Evolutionary conservation across 2,113 vertebrate genomes (phyloP), one percentile per base, ranked within the genome.

Genomic region (Alaudala cheleensis): DNA sequence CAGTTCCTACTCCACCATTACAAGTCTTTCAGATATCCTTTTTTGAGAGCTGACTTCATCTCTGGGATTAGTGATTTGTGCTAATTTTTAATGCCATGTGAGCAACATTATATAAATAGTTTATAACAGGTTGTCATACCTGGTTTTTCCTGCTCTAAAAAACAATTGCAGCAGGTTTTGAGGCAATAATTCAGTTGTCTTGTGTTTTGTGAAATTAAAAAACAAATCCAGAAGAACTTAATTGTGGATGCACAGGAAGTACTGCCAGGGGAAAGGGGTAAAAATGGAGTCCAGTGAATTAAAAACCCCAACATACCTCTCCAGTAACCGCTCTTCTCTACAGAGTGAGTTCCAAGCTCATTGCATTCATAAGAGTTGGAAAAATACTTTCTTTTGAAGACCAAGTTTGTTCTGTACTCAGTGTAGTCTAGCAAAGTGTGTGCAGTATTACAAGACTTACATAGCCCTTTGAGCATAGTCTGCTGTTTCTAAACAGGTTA

Each of bases 331-430:
- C 9, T 64, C 3, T 62, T 79, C 37, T 42, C 13, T 79, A 2
- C 3, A 5, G 33, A 61, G 19, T 50, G 25, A 65, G 21, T 57
- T 53, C 29, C n/a, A 80, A 65, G 49, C 10, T 72, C 31, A 9
- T 17, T 69, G n/a, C 25, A 57, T 86, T 93, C 2, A 3, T 33
- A 45, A 73, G 42, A 65, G 44, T 50, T 80, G 50, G 57, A 64
- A 94, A 88, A 88, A 64, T 67, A 71, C 29, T 31, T 90, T 24
- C 6, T 87, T 47, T 65, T 80, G 23, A 61, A 29, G 42, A 86
- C 10, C 11, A 34, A 24, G 5, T 62, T 61, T 54, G 23, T 81
- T 73, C 28, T 51, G 12, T 57, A 40, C 39, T 81, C 58, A 57
- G 16, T 34, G 18, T 39, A 31, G 10, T 67, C 42, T 25, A 57